A percentile compares a stretch with the other conserved stretches of the same genome.
These are phyloP conservation scores for Clivina fossor DNA, from an alignment of 2,888 invertebrate species.

Conservation along the genomic window DNA sequence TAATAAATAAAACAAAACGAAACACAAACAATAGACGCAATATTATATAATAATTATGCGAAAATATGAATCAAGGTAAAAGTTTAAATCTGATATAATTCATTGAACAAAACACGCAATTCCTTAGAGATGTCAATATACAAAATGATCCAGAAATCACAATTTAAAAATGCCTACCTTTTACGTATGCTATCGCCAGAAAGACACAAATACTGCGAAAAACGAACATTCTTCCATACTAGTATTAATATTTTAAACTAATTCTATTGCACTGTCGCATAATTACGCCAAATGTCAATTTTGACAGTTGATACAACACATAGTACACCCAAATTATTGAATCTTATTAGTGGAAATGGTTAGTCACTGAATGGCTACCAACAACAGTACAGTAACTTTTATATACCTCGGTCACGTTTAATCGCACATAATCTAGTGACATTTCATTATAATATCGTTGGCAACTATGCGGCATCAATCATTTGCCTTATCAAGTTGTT, in stretches of 20 bases:
- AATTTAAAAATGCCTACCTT: conserved; percentile 24
- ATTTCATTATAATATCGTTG: conserved; percentile 7
- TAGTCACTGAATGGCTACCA: conserved; percentile 16
- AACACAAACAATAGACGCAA: background rate
- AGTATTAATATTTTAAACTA: conserved; percentile 25
- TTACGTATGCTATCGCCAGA: conserved; percentile 33
- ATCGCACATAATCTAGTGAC: conserved; percentile 5
- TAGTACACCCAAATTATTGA: conserved; percentile 34
- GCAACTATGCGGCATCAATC: background rate
- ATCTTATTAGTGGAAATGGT: conserved; percentile 12
- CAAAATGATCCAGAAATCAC: conserved; percentile 12
- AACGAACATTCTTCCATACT: conserved; percentile 32
- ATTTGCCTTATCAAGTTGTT: conserved; percentile 2
- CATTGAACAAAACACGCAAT: conserved; percentile 16
- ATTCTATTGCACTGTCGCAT: conserved; percentile 18
- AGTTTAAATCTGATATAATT: conserved; percentile 9
- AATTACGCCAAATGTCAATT: conserved; percentile 27
- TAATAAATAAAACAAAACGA: background rate
- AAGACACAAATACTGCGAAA: conserved; percentile 28
- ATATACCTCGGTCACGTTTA: too few relatives aligned
- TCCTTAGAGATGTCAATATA: conserved; percentile 22
- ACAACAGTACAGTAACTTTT: conserved; percentile 16
- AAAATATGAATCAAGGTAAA: conserved; percentile 10
- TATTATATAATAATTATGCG: conserved; percentile 1
- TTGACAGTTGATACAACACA: conserved; percentile 33